These are phyloP conservation scores for Parazoanthus swiftii DNA, from an alignment of 92 coral and sea anemone species.

Conservation along the genomic window DNA sequence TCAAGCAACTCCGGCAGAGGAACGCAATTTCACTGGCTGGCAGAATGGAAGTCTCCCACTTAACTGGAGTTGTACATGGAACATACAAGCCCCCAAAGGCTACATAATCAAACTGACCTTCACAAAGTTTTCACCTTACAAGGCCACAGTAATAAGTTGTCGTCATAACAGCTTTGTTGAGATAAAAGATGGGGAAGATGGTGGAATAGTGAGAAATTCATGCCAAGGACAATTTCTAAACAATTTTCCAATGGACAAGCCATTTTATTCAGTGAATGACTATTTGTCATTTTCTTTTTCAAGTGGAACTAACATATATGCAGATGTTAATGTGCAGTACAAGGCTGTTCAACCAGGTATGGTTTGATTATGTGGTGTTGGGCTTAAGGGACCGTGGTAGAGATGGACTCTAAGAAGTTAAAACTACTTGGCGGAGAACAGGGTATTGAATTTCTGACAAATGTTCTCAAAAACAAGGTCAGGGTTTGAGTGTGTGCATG, in stretches of 20 bases:
- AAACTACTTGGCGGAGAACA: too few relatives aligned
- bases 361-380: not conserved
- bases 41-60: not conserved
- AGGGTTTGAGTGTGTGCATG: too few relatives aligned
- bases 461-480: too few relatives aligned
- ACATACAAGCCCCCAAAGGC: conserved; percentile 27
- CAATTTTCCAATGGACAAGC: conserved; percentile 19
- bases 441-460: too few relatives aligned
- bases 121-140: not conserved
- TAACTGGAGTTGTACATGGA: conserved; percentile 31
- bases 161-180: not conserved
- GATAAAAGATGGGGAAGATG: conserved; percentile 27
- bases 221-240: conserved; percentile 25
- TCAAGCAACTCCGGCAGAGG: conserved; percentile 9
- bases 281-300: conserved; percentile 15
- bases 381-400: too few relatives aligned
- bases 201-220: not conserved
- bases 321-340: not conserved
- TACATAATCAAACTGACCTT: conserved; percentile 7
- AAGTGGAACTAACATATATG: conserved; percentile 24
- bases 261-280: conserved; percentile 23
- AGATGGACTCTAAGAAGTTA: too few relatives aligned
- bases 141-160: not conserved
- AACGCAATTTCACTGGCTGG: not conserved
- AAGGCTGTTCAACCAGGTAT: conserved; percentile 36